Evolutionary conservation across 2,888 invertebrate species (phyloP), one percentile per base, ranked within the genome.

Genomic region (Polyploca ridens): DNA sequence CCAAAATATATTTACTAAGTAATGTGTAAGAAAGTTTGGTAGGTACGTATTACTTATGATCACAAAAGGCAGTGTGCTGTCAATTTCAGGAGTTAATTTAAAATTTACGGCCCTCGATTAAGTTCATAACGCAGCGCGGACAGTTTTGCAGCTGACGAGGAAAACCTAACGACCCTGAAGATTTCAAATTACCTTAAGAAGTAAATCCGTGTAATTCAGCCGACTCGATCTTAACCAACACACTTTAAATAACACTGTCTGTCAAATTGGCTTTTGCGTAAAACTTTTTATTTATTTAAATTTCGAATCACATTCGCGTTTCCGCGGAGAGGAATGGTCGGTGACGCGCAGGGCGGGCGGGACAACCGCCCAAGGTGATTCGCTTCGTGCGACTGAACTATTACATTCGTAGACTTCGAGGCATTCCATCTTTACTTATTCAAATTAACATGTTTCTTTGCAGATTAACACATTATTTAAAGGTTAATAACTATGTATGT

Each of bases 341-440:
- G 68, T 41, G 13, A n/a, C 58, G 58, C 69, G 68, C 61, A 66
- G 82, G 87, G 89, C 88, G 90, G 87, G 87, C 89, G 88, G 86
- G 66, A 77, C 89, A 81, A 76, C 86, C 86, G 81, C 85, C 85
- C 78, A 69, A 69, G 62, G 64, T 65, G 71, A 68, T 70, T 58
- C 72, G 69, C 79, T 66, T 73, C 73, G 73, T 70, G 72, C 80
- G 76, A 89, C 89, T 86, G 84, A 78, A 74, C 61, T 63, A 61
- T 44, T 57, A 64, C 57, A 62, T 62, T 33, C 33, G 41, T 19
- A 57, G 13, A 64, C 57, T 35, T 11, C 19, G 8, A 27, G 41
- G 13, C 19, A 19, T 41, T 27, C 41, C 16, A 61, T 38, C 61
- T 61, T 61, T 60, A 19, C 2, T 19, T 27, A 61, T 61, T 16